A percentile compares a stretch with the other conserved stretches of the same genome.
Conservation (phyloP, 2,113 vertebrate species). For the Pachycephala philippinensis region DNA sequence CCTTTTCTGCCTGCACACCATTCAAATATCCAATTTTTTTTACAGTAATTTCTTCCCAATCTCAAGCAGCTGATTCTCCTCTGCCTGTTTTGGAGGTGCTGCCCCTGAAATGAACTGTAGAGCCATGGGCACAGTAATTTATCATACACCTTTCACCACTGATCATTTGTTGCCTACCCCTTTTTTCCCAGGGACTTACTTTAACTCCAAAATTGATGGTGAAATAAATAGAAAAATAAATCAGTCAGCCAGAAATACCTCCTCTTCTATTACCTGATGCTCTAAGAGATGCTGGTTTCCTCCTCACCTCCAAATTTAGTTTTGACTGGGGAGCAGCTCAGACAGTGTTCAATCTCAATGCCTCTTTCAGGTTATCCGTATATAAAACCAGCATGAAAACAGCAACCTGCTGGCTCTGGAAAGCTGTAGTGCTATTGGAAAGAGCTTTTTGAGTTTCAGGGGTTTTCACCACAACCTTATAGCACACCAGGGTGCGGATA, state of each 20-base stretch:
- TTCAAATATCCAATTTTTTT: not conserved
- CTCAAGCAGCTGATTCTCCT: not conserved
- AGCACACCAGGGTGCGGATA: not conserved
- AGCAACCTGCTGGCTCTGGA: not conserved
- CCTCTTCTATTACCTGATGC: not conserved
- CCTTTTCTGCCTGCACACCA: not conserved
- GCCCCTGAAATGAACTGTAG: not conserved
- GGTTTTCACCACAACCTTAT: not conserved
- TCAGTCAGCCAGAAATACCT: conserved; percentile 2
- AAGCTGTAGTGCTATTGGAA: not conserved
- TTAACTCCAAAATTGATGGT: conserved; percentile 14
- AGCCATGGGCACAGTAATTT: not conserved
- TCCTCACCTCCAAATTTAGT: not conserved
- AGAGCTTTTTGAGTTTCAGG: not conserved
- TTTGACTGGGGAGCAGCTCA: not conserved
- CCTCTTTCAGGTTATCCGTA: not conserved
- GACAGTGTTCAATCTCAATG: not conserved
- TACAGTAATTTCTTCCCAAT: not conserved
- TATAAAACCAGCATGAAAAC: not conserved
- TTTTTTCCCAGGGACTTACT: not conserved
- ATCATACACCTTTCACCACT: not conserved
- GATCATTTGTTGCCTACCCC: not conserved
- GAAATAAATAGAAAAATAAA: conserved; percentile 43
- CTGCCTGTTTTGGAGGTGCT: not conserved
- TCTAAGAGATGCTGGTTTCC: not conserved